These are phyloP conservation scores for Coenobita brevimanus DNA, from an alignment of 1,140 invertebrate species.

Conservation along the genomic window DNA sequence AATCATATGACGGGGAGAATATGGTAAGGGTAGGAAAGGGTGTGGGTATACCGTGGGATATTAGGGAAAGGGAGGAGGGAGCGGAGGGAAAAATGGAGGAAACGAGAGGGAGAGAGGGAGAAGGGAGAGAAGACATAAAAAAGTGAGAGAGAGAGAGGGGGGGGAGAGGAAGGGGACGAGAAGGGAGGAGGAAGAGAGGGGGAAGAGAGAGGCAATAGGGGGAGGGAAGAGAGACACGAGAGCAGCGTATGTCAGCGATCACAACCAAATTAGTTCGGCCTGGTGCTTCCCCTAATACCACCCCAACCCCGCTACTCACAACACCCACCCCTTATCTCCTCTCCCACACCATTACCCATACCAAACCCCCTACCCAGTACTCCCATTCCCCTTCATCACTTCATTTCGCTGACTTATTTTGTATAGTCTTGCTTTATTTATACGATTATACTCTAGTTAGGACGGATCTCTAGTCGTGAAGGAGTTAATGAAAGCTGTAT, in stretches of 20 bases:
- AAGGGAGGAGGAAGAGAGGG: background rate
- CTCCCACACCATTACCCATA: no score
- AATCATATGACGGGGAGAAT: no score
- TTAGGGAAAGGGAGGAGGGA: conserved; percentile 4
- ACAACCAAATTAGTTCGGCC: conserved; percentile 47
- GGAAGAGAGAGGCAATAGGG: background rate
- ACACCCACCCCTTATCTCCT: no score
- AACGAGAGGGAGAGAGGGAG: background rate
- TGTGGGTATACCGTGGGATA: no score
- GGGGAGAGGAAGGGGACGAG: background rate
- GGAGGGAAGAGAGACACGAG: background rate
- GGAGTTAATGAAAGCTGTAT: no score
- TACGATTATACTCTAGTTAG: no score
- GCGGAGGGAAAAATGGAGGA: background rate
- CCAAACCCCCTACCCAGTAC: no score
- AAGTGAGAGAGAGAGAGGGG: background rate
- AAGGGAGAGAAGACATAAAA: conserved; percentile 1
- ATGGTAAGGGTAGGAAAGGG: no score
- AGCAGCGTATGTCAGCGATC: conserved; percentile 46
- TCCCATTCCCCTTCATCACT: no score
- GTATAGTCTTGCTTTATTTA: no score
- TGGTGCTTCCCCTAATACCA: background rate
- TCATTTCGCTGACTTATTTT: no score
- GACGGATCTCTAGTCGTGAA: no score
- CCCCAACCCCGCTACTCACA: background rate